Base-by-base conservation (phyloP, 2,797 vertebrate genomes). In the Eulemur coronatus region DNA sequence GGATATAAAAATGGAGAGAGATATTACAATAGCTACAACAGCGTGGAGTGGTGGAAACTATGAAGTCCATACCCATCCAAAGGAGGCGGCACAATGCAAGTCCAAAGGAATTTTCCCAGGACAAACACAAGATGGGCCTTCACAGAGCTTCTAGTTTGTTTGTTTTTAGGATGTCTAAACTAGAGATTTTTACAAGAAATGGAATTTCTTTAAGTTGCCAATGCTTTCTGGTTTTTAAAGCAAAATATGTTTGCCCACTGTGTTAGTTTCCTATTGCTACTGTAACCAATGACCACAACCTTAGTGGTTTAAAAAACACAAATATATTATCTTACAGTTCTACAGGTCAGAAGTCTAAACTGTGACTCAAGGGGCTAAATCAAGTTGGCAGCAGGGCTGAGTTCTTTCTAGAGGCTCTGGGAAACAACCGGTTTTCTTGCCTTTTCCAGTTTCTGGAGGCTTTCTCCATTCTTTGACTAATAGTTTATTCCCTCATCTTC, bases 121-220 rank as follows among this genome's bases (percentile, higher is more conserved):
- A 24, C 52, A 69, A 94, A 82, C 22, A 14, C 14, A 63, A 46
- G 15, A 24, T 50, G 35, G 28, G 30, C 28, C 70, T 92, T 41
- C 3, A 26, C 24, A 93, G 41, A 89, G 17, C 15, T 55, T 84
- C 55, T 26, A 26, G 46, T 73, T 59, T 92, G 46, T 65, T 80
- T 89, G n/a, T 59, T 94, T 88, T 85, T 48, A 86, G 82, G 22
- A 78, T 46, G 22, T 81, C 24, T 75, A 30, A 61, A 76, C 80
- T 41, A 30, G 5, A 80, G 12, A 61, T 61, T 84, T 73, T 59
- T 22, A n/a, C 28, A 84, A 24, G 52, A 57, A 95, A 75, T 59
- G 4, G 7, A 6, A 75, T 24, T 79, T 92, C 26, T 89, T 93
- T 52, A 84, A 75, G 57, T 55, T 61, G 43, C 4, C 1, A 30